phyloP scores from a whole-genome alignment of 1,140 invertebrate genomes.

The Caenorhabditis tropicalis region DNA sequence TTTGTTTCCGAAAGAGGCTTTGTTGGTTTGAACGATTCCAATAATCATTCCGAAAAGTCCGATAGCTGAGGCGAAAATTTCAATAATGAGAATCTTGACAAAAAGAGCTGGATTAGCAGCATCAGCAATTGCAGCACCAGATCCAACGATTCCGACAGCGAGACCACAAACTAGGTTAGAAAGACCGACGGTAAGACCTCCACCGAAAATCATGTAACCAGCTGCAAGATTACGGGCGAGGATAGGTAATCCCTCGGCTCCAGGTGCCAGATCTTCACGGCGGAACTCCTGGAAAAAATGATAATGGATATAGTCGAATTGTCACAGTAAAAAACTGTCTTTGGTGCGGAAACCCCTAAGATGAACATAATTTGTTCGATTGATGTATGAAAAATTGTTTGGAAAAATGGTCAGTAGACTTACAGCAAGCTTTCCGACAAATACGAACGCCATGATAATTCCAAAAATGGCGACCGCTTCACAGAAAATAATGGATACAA shows the following conservation, averaged over 20 bases:
- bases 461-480: conserved; percentile 98
- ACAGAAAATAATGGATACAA: conserved; percentile 98
- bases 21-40: conserved; percentile 83
- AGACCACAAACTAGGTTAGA: conserved; percentile 94
- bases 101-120: conserved; percentile 91
- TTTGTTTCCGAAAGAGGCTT: conserved; percentile 50
- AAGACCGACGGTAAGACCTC: conserved; percentile 88
- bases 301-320: neutral
- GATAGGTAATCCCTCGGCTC: neutral
- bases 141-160: conserved; percentile 89
- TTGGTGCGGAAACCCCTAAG: neutral
- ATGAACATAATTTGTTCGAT: conserved; percentile 9
- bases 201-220: conserved; percentile 94
- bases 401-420: neutral
- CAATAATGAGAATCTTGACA: conserved; percentile 95
- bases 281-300: conserved; percentile 52
- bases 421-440: conserved; percentile 81
- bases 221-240: conserved; percentile 73
- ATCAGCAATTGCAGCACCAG: conserved; percentile 92
- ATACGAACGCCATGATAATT: conserved; percentile 94
- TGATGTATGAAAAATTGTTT: neutral
- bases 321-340: no score
- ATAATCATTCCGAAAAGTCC: conserved; percentile 97
- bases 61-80: conserved; percentile 97
- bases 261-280: conserved; percentile 42